Percentiles rank a stretch among this genome's conserved stretches.
Evolutionary conservation across 2,113 vertebrate genomes (phyloP).

Genomic region (Mungos mungo): DNA sequence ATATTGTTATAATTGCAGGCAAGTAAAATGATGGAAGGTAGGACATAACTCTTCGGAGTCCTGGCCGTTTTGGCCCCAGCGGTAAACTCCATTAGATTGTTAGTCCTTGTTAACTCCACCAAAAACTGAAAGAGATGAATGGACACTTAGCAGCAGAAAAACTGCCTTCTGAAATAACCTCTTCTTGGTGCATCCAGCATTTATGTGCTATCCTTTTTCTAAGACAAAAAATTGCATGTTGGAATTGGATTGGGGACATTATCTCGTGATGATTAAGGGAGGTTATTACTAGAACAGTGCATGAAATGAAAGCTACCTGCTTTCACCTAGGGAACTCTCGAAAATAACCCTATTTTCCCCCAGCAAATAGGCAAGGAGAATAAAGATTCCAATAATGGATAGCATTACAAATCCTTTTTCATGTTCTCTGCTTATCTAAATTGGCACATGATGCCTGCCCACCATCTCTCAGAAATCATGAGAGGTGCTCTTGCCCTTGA

Average conservation of each 20-base stretch:
- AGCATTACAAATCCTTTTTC: conserved; percentile 36
- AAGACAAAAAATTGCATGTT: conserved; percentile 57
- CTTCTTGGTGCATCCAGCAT: background rate
- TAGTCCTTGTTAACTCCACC: background rate
- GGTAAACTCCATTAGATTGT: background rate
- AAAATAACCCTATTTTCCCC: conserved; percentile 32
- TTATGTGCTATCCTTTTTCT: background rate
- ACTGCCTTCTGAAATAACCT: conserved; percentile 48
- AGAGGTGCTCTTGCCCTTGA: conserved; percentile 29
- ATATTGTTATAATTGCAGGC: background rate
- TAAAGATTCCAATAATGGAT: conserved; percentile 42
- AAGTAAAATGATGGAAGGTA: background rate
- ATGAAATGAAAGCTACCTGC: conserved; percentile 38
- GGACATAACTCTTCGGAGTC: background rate
- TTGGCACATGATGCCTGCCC: conserved; percentile 36
- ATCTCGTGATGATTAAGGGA: conserved; percentile 55
- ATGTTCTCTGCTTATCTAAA: conserved; percentile 19
- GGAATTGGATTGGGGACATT: conserved; percentile 59
- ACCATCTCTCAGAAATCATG: background rate
- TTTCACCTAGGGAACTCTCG: background rate
- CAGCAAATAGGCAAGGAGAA: conserved; percentile 24
- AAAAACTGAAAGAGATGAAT: conserved; percentile 57
- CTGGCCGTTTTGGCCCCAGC: background rate
- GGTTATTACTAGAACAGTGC: conserved; percentile 35
- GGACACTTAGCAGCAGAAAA: conserved; percentile 48